Evolutionary conservation across 1,140 invertebrate genomes (phyloP).

Genomic region (Pinna nobilis): DNA sequence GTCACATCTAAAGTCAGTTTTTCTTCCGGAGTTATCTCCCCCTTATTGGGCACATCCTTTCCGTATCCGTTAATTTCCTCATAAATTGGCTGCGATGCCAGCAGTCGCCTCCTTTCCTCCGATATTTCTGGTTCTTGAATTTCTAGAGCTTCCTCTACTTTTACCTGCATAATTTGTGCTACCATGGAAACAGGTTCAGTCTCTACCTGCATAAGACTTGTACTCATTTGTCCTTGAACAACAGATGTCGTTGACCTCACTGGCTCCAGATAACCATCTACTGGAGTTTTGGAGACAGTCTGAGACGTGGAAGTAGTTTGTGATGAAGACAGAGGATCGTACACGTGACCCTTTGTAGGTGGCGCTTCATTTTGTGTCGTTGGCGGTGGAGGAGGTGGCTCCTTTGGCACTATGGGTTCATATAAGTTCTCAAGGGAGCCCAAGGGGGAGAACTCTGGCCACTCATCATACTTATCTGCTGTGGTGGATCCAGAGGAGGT

Average conservation of each 20-base stretch:
- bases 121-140: slow-evolving; percentile 32
- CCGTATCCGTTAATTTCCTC: slow-evolving; percentile 67
- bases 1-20: slow-evolving; percentile 1
- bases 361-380: neutral
- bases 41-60: slow-evolving; percentile 21
- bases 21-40: neutral
- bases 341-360: slow-evolving; percentile 39
- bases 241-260: slow-evolving; percentile 41
- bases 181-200: neutral
- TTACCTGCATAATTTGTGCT: neutral
- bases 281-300: slow-evolving; percentile 42
- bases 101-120: slow-evolving; percentile 53
- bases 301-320: neutral
- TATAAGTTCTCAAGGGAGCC: slow-evolving; percentile 69
- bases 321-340: slow-evolving; percentile 43
- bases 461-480: slow-evolving; percentile 58
- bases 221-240: neutral
- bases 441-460: slow-evolving; percentile 62
- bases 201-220: neutral
- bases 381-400: slow-evolving; percentile 46
- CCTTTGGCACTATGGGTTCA: slow-evolving; percentile 65
- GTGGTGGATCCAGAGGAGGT: slow-evolving; percentile 53
- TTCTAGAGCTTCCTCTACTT: neutral
- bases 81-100: slow-evolving; percentile 69
- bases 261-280: slow-evolving; percentile 66